Conservation (phyloP, 2,113 vertebrate genomes). For the Odobenus rosmarus region DNA sequence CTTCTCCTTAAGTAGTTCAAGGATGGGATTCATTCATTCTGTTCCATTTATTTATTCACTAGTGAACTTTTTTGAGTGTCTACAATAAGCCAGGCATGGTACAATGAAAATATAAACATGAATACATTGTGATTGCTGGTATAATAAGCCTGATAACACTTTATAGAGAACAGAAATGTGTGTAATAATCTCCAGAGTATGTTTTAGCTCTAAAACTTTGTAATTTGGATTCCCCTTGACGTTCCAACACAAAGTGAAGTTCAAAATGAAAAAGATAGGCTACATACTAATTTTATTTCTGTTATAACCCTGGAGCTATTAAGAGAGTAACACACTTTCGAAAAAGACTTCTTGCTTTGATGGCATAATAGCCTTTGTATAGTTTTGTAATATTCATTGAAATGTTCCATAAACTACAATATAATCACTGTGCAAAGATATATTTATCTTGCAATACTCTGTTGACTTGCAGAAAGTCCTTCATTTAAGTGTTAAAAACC, state of each 20-base stretch:
- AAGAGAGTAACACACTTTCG: not conserved
- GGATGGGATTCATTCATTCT: not conserved
- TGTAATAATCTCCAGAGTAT: not conserved
- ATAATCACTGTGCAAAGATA: not conserved
- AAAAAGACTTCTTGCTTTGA: not conserved
- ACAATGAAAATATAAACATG: not conserved
- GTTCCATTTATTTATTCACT: not conserved
- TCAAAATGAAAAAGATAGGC: not conserved
- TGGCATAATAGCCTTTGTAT: not conserved
- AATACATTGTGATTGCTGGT: not conserved
- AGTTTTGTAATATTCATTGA: not conserved
- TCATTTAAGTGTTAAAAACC: not conserved
- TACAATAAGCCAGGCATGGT: not conserved
- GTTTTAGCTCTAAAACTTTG: not conserved
- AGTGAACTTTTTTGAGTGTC: not conserved
- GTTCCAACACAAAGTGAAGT: not conserved
- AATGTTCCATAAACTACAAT: not conserved
- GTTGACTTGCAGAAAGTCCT: not conserved
- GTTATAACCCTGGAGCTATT: not conserved
- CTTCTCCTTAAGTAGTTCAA: not conserved
- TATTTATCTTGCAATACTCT: not conserved
- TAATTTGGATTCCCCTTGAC: not conserved
- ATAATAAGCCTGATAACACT: not conserved
- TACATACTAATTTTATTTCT: slow-evolving; percentile 18
- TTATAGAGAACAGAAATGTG: not conserved